Percentiles rank a stretch among this genome's conserved stretches.
Conservation (phyloP, 1,140 invertebrate species). For the Aphaenogaster rudis region DNA sequence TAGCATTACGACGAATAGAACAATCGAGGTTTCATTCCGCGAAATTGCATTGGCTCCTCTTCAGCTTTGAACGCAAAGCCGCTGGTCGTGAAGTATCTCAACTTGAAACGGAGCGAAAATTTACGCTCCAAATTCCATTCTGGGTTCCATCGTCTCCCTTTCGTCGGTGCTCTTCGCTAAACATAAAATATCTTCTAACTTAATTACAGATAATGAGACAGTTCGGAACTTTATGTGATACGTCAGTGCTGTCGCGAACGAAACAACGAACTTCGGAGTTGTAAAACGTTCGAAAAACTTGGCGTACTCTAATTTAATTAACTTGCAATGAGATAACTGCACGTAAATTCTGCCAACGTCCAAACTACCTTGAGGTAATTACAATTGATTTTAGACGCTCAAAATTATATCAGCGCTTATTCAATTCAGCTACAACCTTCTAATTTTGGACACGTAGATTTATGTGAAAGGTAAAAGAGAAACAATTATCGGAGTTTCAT, state of each 20-base stretch:
- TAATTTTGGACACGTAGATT: neutral
- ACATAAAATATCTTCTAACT: conserved; percentile 15
- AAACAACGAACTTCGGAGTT: neutral
- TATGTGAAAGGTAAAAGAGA: neutral
- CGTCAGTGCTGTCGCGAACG: neutral
- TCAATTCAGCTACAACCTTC: neutral
- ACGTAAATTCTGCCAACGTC: neutral
- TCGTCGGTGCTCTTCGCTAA: neutral
- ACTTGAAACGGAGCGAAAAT: conserved; percentile 23
- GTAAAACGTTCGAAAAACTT: conserved; percentile 30
- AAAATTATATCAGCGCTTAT: neutral
- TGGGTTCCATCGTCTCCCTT: neutral
- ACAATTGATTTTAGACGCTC: conserved; percentile 5
- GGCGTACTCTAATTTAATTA: conserved; percentile 3
- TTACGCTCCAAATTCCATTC: conserved; percentile 15
- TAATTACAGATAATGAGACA: conserved; percentile 40
- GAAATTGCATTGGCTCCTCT: conserved; percentile 28
- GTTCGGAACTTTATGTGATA: conserved; percentile 5
- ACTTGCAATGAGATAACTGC: neutral
- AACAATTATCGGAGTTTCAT: conserved; percentile 4
- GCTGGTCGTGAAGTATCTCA: neutral
- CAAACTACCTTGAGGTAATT: neutral
- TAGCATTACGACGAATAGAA: neutral
- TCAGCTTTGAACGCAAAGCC: conserved; percentile 26
- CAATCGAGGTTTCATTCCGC: neutral